Conservation (phyloP, 2,888 invertebrate species). For the Gonocerus acuteangulatus region DNA sequence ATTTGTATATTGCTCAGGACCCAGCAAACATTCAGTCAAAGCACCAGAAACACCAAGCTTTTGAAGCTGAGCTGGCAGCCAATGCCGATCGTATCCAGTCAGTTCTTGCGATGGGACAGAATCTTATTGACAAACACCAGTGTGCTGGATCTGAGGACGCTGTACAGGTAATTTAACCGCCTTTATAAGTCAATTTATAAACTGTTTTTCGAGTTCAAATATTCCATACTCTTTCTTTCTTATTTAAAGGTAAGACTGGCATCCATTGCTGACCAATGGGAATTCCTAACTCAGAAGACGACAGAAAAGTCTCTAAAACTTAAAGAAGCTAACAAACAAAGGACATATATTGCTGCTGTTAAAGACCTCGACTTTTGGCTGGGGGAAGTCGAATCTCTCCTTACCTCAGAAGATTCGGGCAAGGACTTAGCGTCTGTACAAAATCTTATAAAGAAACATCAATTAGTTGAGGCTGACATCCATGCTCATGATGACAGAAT, state of each 20-base stretch:
- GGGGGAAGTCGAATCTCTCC: constrained; percentile 92
- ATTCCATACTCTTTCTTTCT: no score
- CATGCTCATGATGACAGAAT: constrained; percentile 93
- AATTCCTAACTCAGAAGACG: constrained; percentile 93
- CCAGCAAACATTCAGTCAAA: constrained; percentile 96
- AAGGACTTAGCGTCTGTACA: constrained; percentile 97
- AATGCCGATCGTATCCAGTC: constrained; percentile 97
- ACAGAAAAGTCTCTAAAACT: constrained; percentile 96
- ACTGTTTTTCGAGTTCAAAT: neutral
- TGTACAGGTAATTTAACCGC: constrained; percentile 62
- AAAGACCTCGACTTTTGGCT: constrained; percentile 99
- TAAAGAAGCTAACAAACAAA: constrained; percentile 98
- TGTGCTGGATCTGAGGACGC: constrained; percentile 98
- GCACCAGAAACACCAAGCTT: constrained; percentile 99
- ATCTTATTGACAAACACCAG: constrained; percentile 88
- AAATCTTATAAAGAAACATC: constrained; percentile 97
- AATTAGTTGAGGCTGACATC: constrained; percentile 95
- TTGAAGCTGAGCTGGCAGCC: constrained; percentile 97
- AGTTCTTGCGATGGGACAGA: constrained; percentile 89
- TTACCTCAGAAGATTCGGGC: constrained; percentile 94
- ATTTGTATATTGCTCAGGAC: no score
- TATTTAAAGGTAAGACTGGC: constrained; percentile 56
- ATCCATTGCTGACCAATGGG: constrained; percentile 97
- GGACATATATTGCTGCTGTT: constrained; percentile 98
- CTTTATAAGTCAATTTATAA: neutral